phyloP scores from a whole-genome alignment of 2,113 vertebrate genomes.

The Tichodroma muraria region DNA sequence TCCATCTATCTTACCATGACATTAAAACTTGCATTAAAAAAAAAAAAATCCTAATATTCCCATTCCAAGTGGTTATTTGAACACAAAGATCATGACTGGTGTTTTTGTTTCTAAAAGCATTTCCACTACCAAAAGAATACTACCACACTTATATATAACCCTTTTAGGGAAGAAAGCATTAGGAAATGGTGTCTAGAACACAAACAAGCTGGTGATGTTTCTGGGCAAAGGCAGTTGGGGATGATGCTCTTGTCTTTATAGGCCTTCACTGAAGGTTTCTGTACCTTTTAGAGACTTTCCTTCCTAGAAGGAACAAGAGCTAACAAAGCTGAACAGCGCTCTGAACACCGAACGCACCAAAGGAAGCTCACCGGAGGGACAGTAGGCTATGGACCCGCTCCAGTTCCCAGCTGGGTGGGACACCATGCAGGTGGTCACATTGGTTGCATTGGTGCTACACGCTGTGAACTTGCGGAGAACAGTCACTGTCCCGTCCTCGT shows the following conservation, averaged over 20 bases:
- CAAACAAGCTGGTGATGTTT: neutral
- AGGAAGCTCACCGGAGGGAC: neutral
- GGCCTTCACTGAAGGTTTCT: neutral
- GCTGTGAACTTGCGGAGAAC: neutral
- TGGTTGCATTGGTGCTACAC: neutral
- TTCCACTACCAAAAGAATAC: neutral
- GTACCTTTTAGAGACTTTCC: neutral
- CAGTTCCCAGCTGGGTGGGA: neutral
- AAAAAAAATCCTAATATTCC: neutral
- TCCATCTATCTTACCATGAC: neutral
- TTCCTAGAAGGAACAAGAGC: neutral
- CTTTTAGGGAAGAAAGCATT: neutral
- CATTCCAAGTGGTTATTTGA: neutral
- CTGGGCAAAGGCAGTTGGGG: neutral
- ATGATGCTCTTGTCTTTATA: neutral
- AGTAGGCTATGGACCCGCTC: neutral
- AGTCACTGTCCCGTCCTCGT: neutral
- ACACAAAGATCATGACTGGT: neutral
- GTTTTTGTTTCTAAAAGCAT: neutral
- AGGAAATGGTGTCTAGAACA: neutral
- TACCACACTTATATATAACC: neutral
- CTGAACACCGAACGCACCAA: rapidly evolving
- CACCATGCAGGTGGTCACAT: neutral
- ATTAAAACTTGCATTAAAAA: neutral
- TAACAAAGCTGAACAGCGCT: neutral